phyloP scores from a whole-genome alignment of 2,113 vertebrate genomes.

The Cyprinus carpio region DNA sequence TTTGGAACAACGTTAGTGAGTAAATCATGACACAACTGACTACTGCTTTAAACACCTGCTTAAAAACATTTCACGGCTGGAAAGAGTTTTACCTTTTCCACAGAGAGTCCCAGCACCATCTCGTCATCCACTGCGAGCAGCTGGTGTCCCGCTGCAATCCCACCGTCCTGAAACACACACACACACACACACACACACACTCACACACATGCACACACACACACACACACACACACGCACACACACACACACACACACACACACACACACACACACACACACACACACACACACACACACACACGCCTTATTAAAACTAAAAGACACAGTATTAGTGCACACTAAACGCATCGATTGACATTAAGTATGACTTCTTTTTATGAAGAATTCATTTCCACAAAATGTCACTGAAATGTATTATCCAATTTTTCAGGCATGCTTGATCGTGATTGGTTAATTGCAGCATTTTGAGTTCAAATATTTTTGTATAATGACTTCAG shows the following conservation, averaged over 20 bases:
- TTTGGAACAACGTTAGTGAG: background rate
- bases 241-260: background rate
- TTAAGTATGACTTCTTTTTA: no score
- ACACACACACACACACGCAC: background rate
- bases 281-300: background rate
- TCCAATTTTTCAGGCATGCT: background rate
- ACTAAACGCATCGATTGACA: no score
- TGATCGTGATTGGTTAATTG: no score
- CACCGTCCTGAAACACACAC: constrained; percentile 76
- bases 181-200: background rate
- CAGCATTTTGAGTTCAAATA: no score
- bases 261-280: background rate
- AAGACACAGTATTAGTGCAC: no score
- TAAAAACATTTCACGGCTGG: background rate
- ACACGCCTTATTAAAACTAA: no score
- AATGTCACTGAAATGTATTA: no score
- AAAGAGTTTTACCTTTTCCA: constrained; percentile 81
- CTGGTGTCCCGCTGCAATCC: constrained; percentile 81
- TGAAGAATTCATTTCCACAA: no score
- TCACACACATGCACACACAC: no score
- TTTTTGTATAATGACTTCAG: no score
- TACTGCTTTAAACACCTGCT: background rate
- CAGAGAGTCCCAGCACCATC: constrained; percentile 78
- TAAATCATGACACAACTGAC: background rate
- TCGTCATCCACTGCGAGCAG: constrained; percentile 86